Evolutionary conservation across 2,113 vertebrate species (phyloP), one percentile per base, ranked within the genome.

Genomic region (Petrocephalus zakoni): DNA sequence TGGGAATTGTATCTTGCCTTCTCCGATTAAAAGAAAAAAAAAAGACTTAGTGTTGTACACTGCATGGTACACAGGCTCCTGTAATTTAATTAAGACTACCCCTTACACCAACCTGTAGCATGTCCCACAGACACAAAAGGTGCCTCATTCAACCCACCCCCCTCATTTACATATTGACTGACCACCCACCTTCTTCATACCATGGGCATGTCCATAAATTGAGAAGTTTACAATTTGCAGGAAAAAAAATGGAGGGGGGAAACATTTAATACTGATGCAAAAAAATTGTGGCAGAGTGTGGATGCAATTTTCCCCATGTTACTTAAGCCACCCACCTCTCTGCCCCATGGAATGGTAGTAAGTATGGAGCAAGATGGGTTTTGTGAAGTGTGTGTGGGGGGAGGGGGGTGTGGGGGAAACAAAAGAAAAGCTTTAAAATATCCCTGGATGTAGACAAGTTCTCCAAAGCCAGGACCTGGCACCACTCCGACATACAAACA

Each of bases 381-480:
- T 96, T 97, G 96, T 94, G 93, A 91, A 55, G 92, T 88, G 89
- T 56, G 53, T 9, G 58, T 10, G 53, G 8, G 56, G 5, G 5
- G 5, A 19, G 55, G 17, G 55, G 21, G 22, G 2, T 19, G 49
- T 89, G 11, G 89, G 90, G 93, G 90, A 89, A 92, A 94, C 94
- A 93, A 94, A 94, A 94, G 88, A 91, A 96, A 94, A 93, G 92
- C 93, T 96, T 97, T 95, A 96, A 98, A 97, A 97, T 96, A 96
- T 98, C 97, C 97, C 97, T 97, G 97, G 96, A 97, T 96, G 96
- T 96, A 96, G 96, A 97, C 95, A 95, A 97, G 97, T 97, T 97
- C 97, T 98, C 96, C 95, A 95, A 95, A 96, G 96, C 96, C 97
- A 96, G 93, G 94, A 96, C 93, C 95, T 97, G 97, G 97, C 96